Percentiles rank a stretch among this genome's conserved stretches.
Conservation (phyloP, 1,140 invertebrate species). For the Yoshiicerus persimilis region DNA sequence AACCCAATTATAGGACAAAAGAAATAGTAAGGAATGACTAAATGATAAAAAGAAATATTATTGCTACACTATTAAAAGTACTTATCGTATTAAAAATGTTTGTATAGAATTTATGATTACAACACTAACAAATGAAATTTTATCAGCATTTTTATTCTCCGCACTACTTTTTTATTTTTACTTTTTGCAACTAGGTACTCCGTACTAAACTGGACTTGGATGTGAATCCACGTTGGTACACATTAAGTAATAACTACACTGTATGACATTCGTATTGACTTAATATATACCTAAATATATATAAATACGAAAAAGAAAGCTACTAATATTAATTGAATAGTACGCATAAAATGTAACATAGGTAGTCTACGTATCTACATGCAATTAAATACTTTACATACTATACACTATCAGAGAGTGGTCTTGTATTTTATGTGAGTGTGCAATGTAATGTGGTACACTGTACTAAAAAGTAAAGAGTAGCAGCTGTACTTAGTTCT, state of each 20-base stretch:
- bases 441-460: background rate
- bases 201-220: background rate
- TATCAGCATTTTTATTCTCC: constrained; percentile 4
- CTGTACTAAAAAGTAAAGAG: background rate
- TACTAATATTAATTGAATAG: background rate
- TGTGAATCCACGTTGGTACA: background rate
- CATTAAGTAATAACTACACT: background rate
- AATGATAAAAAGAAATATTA: background rate
- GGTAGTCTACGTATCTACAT: background rate
- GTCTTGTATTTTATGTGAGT: background rate
- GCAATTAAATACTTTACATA: background rate
- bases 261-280: constrained; percentile 7
- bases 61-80: background rate
- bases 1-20: background rate
- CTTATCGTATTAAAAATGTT: background rate
- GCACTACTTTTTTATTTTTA: constrained; percentile 23
- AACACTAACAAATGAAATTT: background rate
- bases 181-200: background rate
- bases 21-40: background rate
- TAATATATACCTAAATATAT: background rate
- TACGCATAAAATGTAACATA: background rate
- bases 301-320: background rate
- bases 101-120: background rate
- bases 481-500: background rate
- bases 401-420: background rate